phyloP scores from a whole-genome alignment of 2,113 vertebrate genomes.

The Formicarius rufipectus region DNA sequence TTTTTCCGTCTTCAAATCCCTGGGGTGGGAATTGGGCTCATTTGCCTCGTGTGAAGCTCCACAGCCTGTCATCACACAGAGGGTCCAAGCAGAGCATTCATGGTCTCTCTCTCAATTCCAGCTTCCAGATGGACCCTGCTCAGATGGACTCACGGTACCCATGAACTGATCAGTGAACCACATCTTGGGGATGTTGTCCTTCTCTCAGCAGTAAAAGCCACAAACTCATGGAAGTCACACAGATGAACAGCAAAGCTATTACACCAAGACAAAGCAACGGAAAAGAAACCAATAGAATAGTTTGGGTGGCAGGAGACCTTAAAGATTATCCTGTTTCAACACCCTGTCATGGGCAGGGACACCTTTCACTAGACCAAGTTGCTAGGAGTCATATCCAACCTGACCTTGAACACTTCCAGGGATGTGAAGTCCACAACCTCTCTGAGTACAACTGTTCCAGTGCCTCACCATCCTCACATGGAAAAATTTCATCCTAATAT shows the following conservation, averaged over 20 bases:
- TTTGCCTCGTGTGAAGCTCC: background rate
- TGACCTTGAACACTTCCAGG: background rate
- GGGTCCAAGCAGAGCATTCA: background rate
- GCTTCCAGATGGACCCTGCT: fast-evolving
- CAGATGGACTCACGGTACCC: fast-evolving
- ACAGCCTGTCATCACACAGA: background rate
- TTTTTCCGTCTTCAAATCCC: background rate
- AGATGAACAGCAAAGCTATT: background rate
- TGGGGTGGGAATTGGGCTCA: background rate
- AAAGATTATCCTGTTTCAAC: background rate
- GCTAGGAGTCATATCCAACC: background rate
- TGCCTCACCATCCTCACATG: background rate
- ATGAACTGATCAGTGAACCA: fast-evolving
- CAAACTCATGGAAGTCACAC: fast-evolving
- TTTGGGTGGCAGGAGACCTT: background rate
- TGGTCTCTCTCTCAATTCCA: background rate
- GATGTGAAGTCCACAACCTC: background rate
- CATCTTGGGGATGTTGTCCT: fast-evolving
- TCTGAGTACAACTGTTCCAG: background rate
- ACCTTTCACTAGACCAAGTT: background rate
- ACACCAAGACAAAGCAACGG: background rate
- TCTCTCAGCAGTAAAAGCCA: background rate
- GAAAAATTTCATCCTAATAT: background rate
- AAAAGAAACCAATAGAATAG: background rate
- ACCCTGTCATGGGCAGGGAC: fast-evolving